Evolutionary conservation across 2,888 invertebrate genomes (phyloP).

Genomic region (Unio delphinus): DNA sequence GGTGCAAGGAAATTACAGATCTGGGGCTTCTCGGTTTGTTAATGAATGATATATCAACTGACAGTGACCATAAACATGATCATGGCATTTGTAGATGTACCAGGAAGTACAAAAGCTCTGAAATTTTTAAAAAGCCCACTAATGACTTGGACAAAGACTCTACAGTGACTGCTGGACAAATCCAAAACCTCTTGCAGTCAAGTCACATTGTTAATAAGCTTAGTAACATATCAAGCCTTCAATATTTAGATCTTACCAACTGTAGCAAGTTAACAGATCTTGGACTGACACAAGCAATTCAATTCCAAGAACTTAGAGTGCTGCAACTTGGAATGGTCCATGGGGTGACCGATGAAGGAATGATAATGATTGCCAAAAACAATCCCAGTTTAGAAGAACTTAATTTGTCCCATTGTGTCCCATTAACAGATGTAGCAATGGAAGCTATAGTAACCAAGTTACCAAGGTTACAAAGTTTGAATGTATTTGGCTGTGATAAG

Average conservation of each 20-base stretch:
- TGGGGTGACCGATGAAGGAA: slow-evolving; percentile 79
- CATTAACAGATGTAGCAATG: slow-evolving; percentile 79
- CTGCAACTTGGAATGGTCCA: slow-evolving; percentile 81
- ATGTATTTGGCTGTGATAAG: slow-evolving; percentile 78
- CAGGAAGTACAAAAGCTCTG: slow-evolving; percentile 38
- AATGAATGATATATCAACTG: slow-evolving; percentile 21
- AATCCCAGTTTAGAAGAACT: slow-evolving; percentile 82
- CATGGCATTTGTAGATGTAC: slow-evolving; percentile 50
- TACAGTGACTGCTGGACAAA: background rate
- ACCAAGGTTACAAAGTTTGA: slow-evolving; percentile 76
- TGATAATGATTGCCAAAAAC: slow-evolving; percentile 78
- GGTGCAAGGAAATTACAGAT: slow-evolving; percentile 81
- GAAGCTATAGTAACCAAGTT: slow-evolving; percentile 73
- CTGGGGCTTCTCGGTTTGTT: slow-evolving; percentile 77
- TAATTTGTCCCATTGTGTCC: slow-evolving; percentile 78
- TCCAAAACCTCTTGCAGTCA: slow-evolving; percentile 18
- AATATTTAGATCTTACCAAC: slow-evolving; percentile 78
- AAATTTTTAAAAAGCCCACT: slow-evolving; percentile 57
- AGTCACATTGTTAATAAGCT: slow-evolving; percentile 34
- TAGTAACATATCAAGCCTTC: slow-evolving; percentile 70
- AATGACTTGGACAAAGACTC: slow-evolving; percentile 7
- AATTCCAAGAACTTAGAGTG: slow-evolving; percentile 78
- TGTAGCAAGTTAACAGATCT: slow-evolving; percentile 83
- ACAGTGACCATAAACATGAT: slow-evolving; percentile 38
- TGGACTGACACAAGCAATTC: slow-evolving; percentile 80